Base-by-base conservation (phyloP, 2,113 vertebrate genomes). In the Onychostoma macrolepis region DNA sequence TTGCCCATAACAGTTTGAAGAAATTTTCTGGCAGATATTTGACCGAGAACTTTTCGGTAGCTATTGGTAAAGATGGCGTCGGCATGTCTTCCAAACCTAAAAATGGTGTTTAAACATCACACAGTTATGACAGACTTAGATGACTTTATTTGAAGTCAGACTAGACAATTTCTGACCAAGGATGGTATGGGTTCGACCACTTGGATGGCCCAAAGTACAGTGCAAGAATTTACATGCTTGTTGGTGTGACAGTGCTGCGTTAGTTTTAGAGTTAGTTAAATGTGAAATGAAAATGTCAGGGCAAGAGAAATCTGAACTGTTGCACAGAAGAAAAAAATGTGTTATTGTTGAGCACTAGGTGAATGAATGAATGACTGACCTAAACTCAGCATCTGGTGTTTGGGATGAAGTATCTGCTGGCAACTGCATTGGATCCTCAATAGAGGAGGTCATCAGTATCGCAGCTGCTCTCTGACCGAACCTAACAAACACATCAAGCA, bases 1-100 rank as follows among this genome's bases (percentile, higher is more conserved):
- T 97, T 97, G 82, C 94, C 98, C 95, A 97, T 96, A 89, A 98
- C 96, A 74, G 96, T 96, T 93, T 98, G 97, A 4, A 99, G 93
- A 87, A 97, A 95, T 88, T 97, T 97, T 81, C 97, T 95, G 85
- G 97, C 97, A 0, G 96, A 98, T 87, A 99, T 95, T 89, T 98
- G 97, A 41, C 96, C 95, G 90, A 98, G 94, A 87, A 99, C 95
- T 84, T 97, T 99, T 85, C 98, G 95, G 93, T 99, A 99, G 90
- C 95, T 96, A 92, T 97, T 97, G 0, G 96, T 98, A 89, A 99
- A 99, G 91, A 99, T 96, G 92, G 98, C 97, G 0, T 99, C 97
- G 0, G 97, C 97, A 0, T 99, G 96, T 84, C 98, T 96, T 80
- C 94, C 96, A 41, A 89, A 94, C 92, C 98, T 99, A 43, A 87